Evolutionary conservation across 2,113 vertebrate genomes (phyloP).

Genomic region (Piprites chloris): DNA sequence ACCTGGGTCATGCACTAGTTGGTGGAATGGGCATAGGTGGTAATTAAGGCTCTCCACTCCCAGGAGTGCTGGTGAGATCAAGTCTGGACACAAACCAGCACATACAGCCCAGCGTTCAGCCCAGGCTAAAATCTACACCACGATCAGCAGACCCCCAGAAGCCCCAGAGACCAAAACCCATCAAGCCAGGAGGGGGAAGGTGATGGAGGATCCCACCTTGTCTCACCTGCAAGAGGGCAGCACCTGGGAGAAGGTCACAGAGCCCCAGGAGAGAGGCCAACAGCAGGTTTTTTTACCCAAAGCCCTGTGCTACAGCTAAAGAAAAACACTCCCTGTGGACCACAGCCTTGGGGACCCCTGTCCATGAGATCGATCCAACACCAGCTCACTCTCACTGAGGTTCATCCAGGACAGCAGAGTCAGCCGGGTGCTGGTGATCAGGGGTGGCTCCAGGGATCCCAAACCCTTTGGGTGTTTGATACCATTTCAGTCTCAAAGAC

Average conservation of each 20-base stretch:
- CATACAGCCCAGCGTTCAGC: background rate
- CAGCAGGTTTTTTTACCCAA: background rate
- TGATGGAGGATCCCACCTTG: background rate
- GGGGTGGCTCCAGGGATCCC: background rate
- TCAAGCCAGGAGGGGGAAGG: background rate
- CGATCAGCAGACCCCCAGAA: rapidly evolving
- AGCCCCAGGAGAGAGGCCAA: background rate
- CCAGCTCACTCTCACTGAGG: rapidly evolving
- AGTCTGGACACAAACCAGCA: background rate
- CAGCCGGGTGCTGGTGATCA: background rate
- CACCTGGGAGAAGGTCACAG: background rate
- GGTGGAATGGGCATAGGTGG: rapidly evolving
- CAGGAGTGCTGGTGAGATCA: rapidly evolving
- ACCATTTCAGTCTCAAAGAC: background rate
- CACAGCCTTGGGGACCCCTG: rapidly evolving
- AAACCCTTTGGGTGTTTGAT: background rate
- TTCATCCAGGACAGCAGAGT: background rate
- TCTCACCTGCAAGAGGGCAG: background rate
- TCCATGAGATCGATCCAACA: rapidly evolving
- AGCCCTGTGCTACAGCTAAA: background rate
- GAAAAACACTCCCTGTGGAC: rapidly evolving
- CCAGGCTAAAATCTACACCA: background rate
- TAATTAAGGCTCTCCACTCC: background rate
- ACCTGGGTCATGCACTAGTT: rapidly evolving
- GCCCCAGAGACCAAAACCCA: background rate